phyloP scores from a whole-genome alignment of 2,113 vertebrate species.

The Forbesichthys papilliferus region DNA sequence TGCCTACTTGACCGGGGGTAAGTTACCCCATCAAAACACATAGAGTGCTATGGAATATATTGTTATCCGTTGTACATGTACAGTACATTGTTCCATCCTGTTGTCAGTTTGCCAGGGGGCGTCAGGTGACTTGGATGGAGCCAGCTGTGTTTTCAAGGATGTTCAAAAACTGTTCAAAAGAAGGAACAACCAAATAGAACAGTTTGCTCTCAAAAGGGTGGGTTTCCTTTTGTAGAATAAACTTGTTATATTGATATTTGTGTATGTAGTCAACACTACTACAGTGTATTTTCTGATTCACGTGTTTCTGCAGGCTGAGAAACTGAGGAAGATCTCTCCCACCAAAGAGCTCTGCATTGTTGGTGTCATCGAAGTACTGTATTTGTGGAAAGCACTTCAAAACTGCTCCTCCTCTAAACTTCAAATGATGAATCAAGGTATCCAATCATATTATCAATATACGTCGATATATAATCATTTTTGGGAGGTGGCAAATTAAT shows the following conservation, averaged over 20 bases:
- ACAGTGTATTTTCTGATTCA: conserved; percentile 2
- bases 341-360: conserved; percentile 90
- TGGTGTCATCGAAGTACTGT: conserved; percentile 92
- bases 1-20: conserved; percentile 94
- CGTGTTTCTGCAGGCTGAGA: conserved; percentile 83
- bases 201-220: conserved; percentile 97
- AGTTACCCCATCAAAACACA: conserved; percentile 26
- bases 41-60: background rate
- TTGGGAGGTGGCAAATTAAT: no score
- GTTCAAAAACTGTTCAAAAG: conserved; percentile 98
- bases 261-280: background rate
- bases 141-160: conserved; percentile 89
- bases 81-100: background rate
- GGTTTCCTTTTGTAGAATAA: conserved; percentile 11
- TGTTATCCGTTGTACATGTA: background rate
- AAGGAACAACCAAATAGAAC: conserved; percentile 99
- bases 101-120: conserved; percentile 91
- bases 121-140: conserved; percentile 86
- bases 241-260: background rate
- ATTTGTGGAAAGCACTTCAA: conserved; percentile 96
- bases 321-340: conserved; percentile 86
- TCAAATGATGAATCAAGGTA: conserved; percentile 97
- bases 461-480: no score
- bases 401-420: conserved; percentile 95
- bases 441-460: no score